phyloP scores from a whole-genome alignment of 2,113 vertebrate species.

The Lamprologus tigripictilis region DNA sequence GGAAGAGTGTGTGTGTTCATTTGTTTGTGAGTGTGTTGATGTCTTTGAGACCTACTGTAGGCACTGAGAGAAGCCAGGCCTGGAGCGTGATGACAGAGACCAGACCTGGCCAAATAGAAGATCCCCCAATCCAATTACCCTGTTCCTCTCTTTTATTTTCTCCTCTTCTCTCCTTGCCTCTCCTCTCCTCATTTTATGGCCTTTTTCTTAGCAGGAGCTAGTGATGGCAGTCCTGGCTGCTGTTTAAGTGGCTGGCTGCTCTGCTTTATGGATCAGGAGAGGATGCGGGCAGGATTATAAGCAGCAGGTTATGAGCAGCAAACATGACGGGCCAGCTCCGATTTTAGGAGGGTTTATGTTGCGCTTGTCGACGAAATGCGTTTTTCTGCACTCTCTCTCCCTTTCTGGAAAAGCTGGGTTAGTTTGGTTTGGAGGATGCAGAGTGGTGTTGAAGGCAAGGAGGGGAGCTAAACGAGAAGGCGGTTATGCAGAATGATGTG shows the following conservation, averaged over 20 bases:
- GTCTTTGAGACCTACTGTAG: constrained; percentile 57
- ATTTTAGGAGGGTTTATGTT: constrained; percentile 67
- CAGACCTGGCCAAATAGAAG: constrained; percentile 72
- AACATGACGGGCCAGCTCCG: constrained; percentile 54
- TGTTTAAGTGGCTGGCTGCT: constrained; percentile 57
- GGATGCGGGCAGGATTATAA: constrained; percentile 55
- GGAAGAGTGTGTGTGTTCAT: constrained; percentile 28
- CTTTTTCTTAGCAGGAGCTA: constrained; percentile 31
- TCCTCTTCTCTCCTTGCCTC: not conserved
- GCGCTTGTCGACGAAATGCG: constrained; percentile 52
- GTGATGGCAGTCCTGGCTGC: constrained; percentile 43
- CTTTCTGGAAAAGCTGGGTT: not conserved
- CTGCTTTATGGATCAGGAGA: constrained; percentile 58
- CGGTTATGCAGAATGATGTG: constrained; percentile 41
- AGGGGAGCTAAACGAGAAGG: constrained; percentile 3
- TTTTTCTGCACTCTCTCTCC: constrained; percentile 11
- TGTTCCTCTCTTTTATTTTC: constrained; percentile 46
- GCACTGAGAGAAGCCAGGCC: constrained; percentile 61
- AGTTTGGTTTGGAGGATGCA: constrained; percentile 22
- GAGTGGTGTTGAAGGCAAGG: not conserved
- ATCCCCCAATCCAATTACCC: constrained; percentile 75
- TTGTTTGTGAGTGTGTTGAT: constrained; percentile 25
- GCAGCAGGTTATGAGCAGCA: constrained; percentile 62
- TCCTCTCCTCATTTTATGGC: not conserved
- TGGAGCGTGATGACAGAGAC: constrained; percentile 74